A percentile compares a stretch with the other conserved stretches of the same genome.
These are phyloP conservation scores for Lucilia cuprina DNA, from an alignment of 1,140 invertebrate species.

Conservation along the genomic window DNA sequence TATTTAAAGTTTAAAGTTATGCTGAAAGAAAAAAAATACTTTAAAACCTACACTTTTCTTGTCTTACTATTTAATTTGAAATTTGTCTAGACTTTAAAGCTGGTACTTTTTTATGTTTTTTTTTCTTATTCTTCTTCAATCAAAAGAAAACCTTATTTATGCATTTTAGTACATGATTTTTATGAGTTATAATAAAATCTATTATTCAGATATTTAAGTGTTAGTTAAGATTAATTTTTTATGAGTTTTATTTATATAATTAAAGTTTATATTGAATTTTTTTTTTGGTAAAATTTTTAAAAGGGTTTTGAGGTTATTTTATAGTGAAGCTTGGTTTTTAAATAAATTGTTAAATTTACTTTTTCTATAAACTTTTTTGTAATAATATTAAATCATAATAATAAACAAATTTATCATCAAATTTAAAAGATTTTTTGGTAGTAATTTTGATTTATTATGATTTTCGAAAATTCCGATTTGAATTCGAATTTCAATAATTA, in stretches of 20 bases:
- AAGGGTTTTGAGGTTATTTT: too few relatives aligned
- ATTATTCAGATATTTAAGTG: not conserved
- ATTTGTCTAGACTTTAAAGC: not conserved
- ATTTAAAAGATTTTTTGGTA: too few relatives aligned
- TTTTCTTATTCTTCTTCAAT: not conserved
- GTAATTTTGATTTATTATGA: not conserved
- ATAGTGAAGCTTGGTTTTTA: too few relatives aligned
- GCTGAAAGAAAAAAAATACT: not conserved
- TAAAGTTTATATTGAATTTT: not conserved
- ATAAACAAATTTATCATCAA: too few relatives aligned
- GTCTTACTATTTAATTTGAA: not conserved
- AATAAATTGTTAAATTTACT: too few relatives aligned
- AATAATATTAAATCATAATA: too few relatives aligned
- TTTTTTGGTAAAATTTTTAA: too few relatives aligned
- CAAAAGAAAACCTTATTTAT: not conserved
- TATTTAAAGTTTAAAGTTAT: not conserved
- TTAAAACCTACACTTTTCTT: not conserved
- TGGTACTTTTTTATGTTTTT: not conserved
- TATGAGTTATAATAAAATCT: not conserved
- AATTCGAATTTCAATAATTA: not conserved
- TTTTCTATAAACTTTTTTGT: not conserved
- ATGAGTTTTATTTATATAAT: not conserved
- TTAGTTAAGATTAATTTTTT: slow-evolving; percentile 5
- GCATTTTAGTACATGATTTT: not conserved
- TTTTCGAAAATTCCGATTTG: not conserved